Percentiles rank a stretch among this genome's conserved stretches.
These are phyloP conservation scores for Cavia porcellus DNA, from an alignment of 2,113 vertebrate genomes.

Conservation along the genomic window DNA sequence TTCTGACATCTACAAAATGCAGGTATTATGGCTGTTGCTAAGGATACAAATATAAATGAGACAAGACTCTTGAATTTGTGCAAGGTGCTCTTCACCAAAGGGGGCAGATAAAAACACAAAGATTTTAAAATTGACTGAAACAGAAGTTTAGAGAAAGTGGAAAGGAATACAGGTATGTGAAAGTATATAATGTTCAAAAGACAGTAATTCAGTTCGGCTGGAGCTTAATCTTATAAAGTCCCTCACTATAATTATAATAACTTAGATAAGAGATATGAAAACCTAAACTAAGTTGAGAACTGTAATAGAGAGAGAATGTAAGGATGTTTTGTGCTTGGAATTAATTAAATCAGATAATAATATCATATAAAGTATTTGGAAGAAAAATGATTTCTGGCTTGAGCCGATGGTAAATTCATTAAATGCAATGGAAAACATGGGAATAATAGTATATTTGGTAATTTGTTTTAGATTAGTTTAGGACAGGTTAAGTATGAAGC, in stretches of 20 bases:
- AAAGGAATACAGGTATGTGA: neutral
- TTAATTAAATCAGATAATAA: neutral
- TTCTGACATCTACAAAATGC: neutral
- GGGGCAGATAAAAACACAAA: neutral
- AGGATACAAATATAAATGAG: slow-evolving; percentile 9
- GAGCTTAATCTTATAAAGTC: neutral
- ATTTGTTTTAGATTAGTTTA: neutral
- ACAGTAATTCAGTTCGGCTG: neutral
- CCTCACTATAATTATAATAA: neutral
- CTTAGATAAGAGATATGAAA: neutral
- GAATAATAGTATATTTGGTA: neutral
- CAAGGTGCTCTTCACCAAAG: neutral
- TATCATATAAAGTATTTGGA: neutral
- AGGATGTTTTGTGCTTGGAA: neutral
- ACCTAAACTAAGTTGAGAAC: neutral
- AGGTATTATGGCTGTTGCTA: slow-evolving; percentile 15
- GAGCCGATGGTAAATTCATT: neutral
- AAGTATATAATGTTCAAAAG: neutral
- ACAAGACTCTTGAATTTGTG: neutral
- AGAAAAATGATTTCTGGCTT: neutral
- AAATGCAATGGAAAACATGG: neutral
- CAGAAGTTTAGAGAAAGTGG: neutral
- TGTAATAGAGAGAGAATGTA: neutral
- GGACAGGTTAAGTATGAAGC: neutral
- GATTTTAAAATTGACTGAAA: neutral